Conservation (phyloP, 2,797 vertebrate species). For the Tachyglossus aculeatus region DNA sequence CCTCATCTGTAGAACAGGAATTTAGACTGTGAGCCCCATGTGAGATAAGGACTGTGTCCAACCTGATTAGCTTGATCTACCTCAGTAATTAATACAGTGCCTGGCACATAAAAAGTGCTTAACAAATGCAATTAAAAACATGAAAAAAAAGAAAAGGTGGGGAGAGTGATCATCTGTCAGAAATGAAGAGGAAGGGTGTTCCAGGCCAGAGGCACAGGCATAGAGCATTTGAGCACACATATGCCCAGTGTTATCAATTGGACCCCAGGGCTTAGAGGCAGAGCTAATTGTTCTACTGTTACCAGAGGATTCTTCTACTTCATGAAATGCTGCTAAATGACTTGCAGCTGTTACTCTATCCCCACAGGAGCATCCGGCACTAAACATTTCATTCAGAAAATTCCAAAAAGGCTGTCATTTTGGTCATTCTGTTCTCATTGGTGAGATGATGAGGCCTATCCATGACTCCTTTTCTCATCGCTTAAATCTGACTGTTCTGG, state of each 20-base stretch:
- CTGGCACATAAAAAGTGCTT: too few species aligned
- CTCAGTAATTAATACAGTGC: too few species aligned
- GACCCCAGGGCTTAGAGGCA: not conserved
- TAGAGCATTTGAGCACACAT: too few species aligned
- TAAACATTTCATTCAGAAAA: not conserved
- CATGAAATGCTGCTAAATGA: not conserved
- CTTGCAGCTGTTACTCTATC: not conserved
- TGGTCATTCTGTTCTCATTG: not conserved
- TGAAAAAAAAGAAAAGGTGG: too few species aligned
- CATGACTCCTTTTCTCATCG: not conserved
- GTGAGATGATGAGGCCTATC: not conserved
- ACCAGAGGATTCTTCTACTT: not conserved
- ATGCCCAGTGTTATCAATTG: not conserved
- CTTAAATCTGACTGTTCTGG: not conserved
- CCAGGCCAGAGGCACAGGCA: too few species aligned
- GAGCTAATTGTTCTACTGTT: not conserved
- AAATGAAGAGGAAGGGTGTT: too few species aligned
- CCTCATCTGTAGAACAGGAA: too few species aligned
- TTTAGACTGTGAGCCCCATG: too few species aligned
- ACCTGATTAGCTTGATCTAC: too few species aligned
- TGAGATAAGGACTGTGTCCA: too few species aligned
- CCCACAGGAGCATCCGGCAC: not conserved
- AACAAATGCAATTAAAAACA: too few species aligned
- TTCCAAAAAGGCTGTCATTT: accelerated
- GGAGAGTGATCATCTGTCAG: too few species aligned